phyloP scores from a whole-genome alignment of 1,140 invertebrate genomes.

The Drosophila leontia region DNA sequence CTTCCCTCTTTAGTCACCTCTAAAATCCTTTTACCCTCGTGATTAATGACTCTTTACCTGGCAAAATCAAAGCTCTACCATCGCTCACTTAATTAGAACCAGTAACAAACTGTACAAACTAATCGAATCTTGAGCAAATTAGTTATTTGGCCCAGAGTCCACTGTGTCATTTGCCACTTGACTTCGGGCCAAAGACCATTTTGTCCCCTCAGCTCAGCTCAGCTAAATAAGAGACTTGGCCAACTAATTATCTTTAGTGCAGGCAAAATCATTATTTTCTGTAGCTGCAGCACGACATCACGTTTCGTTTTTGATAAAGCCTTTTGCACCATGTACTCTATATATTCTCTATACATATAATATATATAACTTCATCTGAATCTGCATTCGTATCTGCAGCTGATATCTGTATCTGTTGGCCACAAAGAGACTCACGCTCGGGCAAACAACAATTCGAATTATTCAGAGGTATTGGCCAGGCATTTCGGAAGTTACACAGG shows the following conservation, averaged over 20 bases:
- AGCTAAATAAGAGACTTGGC: conserved; percentile 12
- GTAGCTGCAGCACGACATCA: conserved; percentile 26
- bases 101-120: background rate
- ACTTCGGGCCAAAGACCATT: conserved; percentile 13
- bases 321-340: conserved; percentile 1
- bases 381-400: conserved; percentile 15
- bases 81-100: conserved; percentile 12
- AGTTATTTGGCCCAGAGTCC: background rate
- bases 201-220: conserved; percentile 7
- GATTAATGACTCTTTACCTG: conserved; percentile 1
- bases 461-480: conserved; percentile 41
- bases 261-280: conserved; percentile 7
- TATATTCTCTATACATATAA: background rate
- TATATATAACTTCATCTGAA: conserved; percentile 13
- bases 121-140: conserved; percentile 6
- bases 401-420: conserved; percentile 29
- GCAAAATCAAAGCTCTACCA: conserved; percentile 1
- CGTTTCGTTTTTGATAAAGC: conserved; percentile 26
- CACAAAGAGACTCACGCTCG: conserved; percentile 58
- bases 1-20: background rate
- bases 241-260: conserved; percentile 47
- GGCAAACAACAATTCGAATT: conserved; percentile 64
- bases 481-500: conserved; percentile 7
- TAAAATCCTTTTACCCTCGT: background rate
- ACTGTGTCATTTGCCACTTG: conserved; percentile 23